Evolutionary conservation across 2,113 vertebrate species (phyloP).

Genomic region (Poeciliopsis turrubarensis): DNA sequence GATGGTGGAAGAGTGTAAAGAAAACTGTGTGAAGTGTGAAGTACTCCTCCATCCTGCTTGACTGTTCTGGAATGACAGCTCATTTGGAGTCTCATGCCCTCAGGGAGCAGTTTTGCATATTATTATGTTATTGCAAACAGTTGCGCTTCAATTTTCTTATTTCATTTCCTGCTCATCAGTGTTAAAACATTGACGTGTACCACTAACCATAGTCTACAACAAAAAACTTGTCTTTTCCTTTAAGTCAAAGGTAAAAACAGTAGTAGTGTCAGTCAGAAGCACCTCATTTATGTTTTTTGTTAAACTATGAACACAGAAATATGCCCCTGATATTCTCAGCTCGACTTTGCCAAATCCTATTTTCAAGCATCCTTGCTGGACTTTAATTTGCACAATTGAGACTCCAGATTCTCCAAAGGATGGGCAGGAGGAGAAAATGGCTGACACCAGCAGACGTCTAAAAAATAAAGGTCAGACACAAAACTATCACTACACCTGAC

Average conservation of each 20-base stretch:
- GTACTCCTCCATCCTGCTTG: constrained; percentile 1
- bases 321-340: neutral
- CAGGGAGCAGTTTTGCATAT: constrained; percentile 39
- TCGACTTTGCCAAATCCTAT: neutral
- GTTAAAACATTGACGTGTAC: constrained; percentile 28
- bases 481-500: too few relatives aligned
- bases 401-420: too few relatives aligned
- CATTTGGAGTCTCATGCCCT: constrained; percentile 40
- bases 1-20: constrained; percentile 13
- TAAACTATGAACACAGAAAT: too few relatives aligned
- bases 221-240: too few relatives aligned
- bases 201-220: constrained; percentile 3
- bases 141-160: constrained; percentile 36
- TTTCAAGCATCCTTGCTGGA: neutral
- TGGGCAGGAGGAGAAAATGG: too few relatives aligned
- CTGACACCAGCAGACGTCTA: too few relatives aligned
- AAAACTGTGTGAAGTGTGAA: constrained; percentile 11
- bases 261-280: too few relatives aligned
- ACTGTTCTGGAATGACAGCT: constrained; percentile 5
- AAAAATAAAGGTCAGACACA: too few relatives aligned
- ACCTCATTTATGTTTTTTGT: too few relatives aligned
- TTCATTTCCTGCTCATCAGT: constrained; percentile 52
- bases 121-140: constrained; percentile 20
- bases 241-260: too few relatives aligned
- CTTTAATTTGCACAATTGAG: too few relatives aligned